A percentile compares a stretch with the other conserved stretches of the same genome.
phyloP scores from a whole-genome alignment of 2,113 vertebrate genomes.

The Paramisgurnus dabryanus region DNA sequence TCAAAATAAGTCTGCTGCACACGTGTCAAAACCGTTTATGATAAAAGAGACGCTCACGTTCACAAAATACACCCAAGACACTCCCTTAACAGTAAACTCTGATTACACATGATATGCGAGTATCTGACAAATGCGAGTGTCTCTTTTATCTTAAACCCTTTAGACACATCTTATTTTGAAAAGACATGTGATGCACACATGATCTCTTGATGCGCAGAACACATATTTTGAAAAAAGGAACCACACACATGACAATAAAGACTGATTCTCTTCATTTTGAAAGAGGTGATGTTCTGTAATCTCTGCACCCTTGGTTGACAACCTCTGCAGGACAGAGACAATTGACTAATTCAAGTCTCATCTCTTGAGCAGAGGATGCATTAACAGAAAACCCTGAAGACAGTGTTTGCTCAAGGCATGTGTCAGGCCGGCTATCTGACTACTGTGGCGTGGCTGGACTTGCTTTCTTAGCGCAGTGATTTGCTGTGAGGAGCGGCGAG shows the following conservation, averaged over 20 bases:
- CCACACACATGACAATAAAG: background rate
- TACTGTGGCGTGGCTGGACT: background rate
- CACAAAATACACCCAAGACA: too few species aligned
- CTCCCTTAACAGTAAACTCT: too few species aligned
- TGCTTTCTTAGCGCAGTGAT: slow-evolving; percentile 38
- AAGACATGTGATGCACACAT: too few species aligned
- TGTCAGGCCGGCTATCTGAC: slow-evolving; percentile 19
- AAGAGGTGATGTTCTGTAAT: slow-evolving; percentile 11
- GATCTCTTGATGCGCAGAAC: too few species aligned
- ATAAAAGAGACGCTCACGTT: too few species aligned
- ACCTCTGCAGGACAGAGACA: background rate
- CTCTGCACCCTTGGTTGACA: slow-evolving; percentile 8
- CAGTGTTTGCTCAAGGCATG: background rate
- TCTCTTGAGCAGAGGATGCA: slow-evolving; percentile 13
- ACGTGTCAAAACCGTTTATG: too few species aligned
- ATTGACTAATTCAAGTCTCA: background rate
- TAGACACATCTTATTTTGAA: too few species aligned
- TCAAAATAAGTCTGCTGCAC: too few species aligned
- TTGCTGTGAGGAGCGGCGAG: slow-evolving; percentile 25
- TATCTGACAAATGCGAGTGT: too few species aligned
- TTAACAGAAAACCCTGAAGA: slow-evolving; percentile 14
- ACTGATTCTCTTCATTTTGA: slow-evolving; percentile 10
- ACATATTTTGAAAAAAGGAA: too few species aligned
- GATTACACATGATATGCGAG: too few species aligned
- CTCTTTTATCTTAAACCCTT: too few species aligned